Evolutionary conservation across 2,797 vertebrate species (phyloP).

Genomic region (Macroramphosus scolopax): DNA sequence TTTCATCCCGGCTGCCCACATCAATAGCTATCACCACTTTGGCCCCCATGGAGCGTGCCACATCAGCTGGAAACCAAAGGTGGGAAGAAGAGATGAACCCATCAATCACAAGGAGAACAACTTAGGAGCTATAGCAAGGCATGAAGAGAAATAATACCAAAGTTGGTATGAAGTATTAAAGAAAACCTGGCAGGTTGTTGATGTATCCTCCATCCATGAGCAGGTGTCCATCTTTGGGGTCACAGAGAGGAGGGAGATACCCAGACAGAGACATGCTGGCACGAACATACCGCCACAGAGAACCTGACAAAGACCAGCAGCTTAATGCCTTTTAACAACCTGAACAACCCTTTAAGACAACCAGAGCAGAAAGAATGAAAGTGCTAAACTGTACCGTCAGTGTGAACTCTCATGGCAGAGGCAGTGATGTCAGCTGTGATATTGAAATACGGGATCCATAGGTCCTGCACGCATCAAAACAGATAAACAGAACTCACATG

Average conservation of each 20-base stretch:
- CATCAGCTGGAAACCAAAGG: slow-evolving; percentile 80
- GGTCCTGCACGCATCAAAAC: slow-evolving; percentile 81
- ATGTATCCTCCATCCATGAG: slow-evolving; percentile 97
- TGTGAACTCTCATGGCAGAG: slow-evolving; percentile 92
- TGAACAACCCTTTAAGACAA: not conserved
- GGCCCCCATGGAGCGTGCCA: slow-evolving; percentile 91
- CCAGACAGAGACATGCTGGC: slow-evolving; percentile 97
- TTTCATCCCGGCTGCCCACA: slow-evolving; percentile 94
- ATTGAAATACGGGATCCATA: slow-evolving; percentile 95
- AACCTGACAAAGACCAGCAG: slow-evolving; percentile 52
- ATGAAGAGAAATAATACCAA: not conserved
- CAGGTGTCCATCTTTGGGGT: slow-evolving; percentile 95
- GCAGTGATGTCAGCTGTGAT: slow-evolving; percentile 94
- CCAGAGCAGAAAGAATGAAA: not conserved
- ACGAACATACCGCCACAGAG: slow-evolving; percentile 89
- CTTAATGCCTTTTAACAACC: not conserved
- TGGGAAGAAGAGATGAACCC: not conserved
- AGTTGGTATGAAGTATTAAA: not conserved
- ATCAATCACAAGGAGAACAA: slow-evolving; percentile 1
- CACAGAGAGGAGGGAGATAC: slow-evolving; percentile 93
- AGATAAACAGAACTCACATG: slow-evolving; percentile 15
- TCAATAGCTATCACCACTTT: slow-evolving; percentile 95
- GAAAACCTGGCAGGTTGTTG: slow-evolving; percentile 86
- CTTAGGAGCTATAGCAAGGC: too few relatives aligned
- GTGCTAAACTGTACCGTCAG: slow-evolving; percentile 82